Evolutionary conservation across 2,888 invertebrate genomes (phyloP), one percentile per base, ranked within the genome.

Genomic region (Leucoptera coffeella): DNA sequence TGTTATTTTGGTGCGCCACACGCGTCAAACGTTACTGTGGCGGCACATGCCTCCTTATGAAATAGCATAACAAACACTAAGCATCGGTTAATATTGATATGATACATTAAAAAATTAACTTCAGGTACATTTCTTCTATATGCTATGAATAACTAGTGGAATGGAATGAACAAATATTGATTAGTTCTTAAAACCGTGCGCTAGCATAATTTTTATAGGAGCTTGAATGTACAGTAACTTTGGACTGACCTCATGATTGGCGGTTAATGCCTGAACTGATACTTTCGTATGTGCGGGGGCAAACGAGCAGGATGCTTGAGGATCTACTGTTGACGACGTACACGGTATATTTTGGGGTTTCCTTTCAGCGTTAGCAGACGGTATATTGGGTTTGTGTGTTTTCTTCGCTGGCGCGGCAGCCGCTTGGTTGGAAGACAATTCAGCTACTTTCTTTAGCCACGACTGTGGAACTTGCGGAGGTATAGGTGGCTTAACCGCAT

Each of bases 1-100:
- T 42, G 48, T 62, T 69, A 69, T 69, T 69, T 65, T 46, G 41
- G 65, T 55, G 53, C 61, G 54, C 60, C n/a, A n/a, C n/a, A 54
- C 53, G 54, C 60, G 55, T 47, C 38, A 46, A 44, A 34, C 38
- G 14, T 26, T 6, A 11, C 8, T 12, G 4, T 21, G 7, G 14
- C 32, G 29, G 29, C 47, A 43, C 41, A 45, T 50, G 46, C 54
- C n/a, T n/a, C n/a, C n/a, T n/a, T n/a, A n/a, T n/a, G n/a, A n/a
- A n/a, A 25, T 12, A 5, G 25, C 14, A 7, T 7, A 25, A 25
- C 25, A 15, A 25, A n/a, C 22, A n/a, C 7, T 22, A 11, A 12
- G 21, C 21, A 23, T 12, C 23, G 17, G 9, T 17, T 17, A 17
- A 17, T 7, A 17, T 17, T 6, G 6, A 17, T 17, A 17, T 17